Conservation (phyloP, 2,113 vertebrate genomes). For the Planiliza haematocheilus region DNA sequence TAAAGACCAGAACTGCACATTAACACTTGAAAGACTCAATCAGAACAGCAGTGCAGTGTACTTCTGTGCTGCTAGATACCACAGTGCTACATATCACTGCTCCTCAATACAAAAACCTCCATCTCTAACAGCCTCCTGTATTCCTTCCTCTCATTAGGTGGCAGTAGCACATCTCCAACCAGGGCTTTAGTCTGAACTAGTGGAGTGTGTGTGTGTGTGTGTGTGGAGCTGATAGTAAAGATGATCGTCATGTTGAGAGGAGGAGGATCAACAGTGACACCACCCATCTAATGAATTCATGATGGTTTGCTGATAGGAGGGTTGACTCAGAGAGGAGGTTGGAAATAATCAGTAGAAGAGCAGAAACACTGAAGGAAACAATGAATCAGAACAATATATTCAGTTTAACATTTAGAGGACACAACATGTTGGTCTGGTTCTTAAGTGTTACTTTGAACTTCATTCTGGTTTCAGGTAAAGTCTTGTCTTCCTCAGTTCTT, state of each 20-base stretch:
- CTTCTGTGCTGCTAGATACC: conserved; percentile 38
- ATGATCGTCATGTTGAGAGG: neutral
- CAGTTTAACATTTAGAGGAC: neutral
- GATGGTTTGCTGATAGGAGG: neutral
- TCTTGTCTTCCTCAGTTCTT: too few species aligned
- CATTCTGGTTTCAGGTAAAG: conserved; percentile 49
- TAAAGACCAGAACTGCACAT: neutral
- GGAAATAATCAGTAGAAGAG: neutral
- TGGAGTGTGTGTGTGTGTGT: too few species aligned
- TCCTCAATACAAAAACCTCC: neutral
- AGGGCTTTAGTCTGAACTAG: too few species aligned
- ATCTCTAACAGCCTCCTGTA: neutral
- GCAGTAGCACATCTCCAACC: neutral
- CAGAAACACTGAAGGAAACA: neutral
- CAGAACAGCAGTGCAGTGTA: conserved; percentile 41
- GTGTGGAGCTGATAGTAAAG: neutral
- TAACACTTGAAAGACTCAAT: neutral
- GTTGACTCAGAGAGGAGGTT: neutral
- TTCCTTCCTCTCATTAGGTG: neutral
- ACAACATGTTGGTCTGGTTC: conserved; percentile 4
- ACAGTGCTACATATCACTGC: conserved; percentile 34
- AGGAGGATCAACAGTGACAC: accelerated
- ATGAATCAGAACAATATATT: neutral
- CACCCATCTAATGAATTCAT: neutral
- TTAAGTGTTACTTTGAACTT: neutral